Evolutionary conservation across 92 coral and sea anemone species (phyloP), one percentile per base, ranked within the genome.

Genomic region (Virgularia gustaviana): DNA sequence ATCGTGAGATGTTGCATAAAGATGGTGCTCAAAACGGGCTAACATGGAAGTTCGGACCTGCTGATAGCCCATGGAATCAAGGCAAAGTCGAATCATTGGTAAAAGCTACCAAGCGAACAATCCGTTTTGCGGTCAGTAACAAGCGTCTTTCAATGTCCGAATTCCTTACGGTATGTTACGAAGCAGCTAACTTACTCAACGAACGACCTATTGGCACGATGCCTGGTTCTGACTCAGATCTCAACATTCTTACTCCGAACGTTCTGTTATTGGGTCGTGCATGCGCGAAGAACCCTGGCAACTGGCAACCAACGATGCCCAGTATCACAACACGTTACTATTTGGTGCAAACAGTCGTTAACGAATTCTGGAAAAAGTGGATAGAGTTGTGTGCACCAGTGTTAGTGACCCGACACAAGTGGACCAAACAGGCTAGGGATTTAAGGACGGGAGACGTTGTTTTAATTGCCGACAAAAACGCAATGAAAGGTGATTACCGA

Each of bases 51-150:
- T 84, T 80, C 60, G 86, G 92, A 19, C 86, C 86, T 33, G 86
- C 88, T 42, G 83, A 83, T 55, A 87, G 88, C 72, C 88, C 86
- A 0, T 77, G 86, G 88, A 58, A 85, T 62, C 88, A 88, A 70
- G 82, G 86, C 49, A 88, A 85, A 41, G 88, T 81, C 64, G 79
- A 81, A 70, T 78, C 87, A 9, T 75, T 88, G 57, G 79, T 88
- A 43, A 88, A 84, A 65, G 34, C 55, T 2, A 83, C 89, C 49
- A 81, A 85, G 55, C 75, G 89, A 42, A 89, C 87, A 22, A 84
- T 84, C 33, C 87, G 84, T 52, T 88, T 88, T 38, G 80, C 88
- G 2, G 84, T 87, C 18, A 53, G 45, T 65, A 84, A 81, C 52
- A 85, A 87, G 54, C 85, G 82, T 37, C 83, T 87, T 52, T 75